Conservation (phyloP, 35 echinoderm and acorn worm genomes). For the Eucidaris tribuloides region DNA sequence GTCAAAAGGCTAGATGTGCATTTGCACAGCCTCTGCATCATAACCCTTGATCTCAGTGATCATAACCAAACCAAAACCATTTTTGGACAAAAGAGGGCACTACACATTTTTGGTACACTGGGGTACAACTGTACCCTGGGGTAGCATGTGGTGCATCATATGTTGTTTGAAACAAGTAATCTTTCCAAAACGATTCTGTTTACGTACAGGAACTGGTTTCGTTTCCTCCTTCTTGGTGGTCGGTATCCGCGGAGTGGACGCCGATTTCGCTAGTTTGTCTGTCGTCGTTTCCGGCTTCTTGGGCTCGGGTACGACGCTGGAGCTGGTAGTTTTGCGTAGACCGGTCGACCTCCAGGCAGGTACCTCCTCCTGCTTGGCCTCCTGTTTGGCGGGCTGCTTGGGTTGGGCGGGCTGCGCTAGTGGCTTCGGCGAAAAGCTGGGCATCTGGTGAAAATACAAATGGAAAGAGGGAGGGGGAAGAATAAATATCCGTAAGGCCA, state of each 20-base stretch:
- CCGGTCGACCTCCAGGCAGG: conserved; percentile 96
- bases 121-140: too few species aligned
- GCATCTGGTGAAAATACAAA: conserved; percentile 41
- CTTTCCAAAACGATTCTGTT: too few species aligned
- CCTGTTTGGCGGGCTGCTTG: conserved; percentile 51
- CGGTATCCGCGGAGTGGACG: conserved; percentile 60
- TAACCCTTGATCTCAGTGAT: too few species aligned
- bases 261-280: conserved; percentile 78
- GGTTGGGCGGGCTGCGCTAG: conserved; percentile 20
- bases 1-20: too few species aligned
- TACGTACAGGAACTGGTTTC: too few species aligned
- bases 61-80: too few species aligned
- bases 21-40: too few species aligned
- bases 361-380: conserved; percentile 72
- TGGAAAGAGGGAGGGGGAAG: background rate
- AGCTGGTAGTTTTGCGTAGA: conserved; percentile 90
- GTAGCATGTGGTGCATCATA: too few species aligned
- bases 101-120: too few species aligned
- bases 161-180: too few species aligned
- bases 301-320: conserved; percentile 75
- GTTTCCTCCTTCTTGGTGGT: conserved; percentile 32
- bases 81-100: too few species aligned
- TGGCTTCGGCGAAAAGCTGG: conserved; percentile 97
- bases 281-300: conserved; percentile 67
- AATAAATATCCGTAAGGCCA: too few species aligned